Evolutionary conservation across 2,113 vertebrate species (phyloP).

Genomic region (Pimephales promelas): DNA sequence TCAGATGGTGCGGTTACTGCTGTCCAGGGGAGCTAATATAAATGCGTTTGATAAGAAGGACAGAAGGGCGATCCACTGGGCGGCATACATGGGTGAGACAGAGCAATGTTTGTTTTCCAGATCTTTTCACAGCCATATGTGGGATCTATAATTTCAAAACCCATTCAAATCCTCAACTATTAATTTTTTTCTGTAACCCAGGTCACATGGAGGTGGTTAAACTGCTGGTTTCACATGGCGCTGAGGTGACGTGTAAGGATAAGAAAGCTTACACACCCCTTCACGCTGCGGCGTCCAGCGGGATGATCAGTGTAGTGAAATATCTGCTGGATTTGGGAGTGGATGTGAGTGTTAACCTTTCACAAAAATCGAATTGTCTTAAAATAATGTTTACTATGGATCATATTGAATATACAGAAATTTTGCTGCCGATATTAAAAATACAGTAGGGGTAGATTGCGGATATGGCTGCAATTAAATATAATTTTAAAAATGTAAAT

Average conservation of each 20-base stretch:
- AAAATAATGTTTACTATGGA: background rate
- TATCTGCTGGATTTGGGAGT: conserved; percentile 95
- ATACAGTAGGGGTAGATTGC: no score
- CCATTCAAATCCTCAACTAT: background rate
- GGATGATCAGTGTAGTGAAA: conserved; percentile 96
- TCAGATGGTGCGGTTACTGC: conserved; percentile 95
- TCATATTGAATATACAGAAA: background rate
- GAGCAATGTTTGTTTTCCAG: background rate
- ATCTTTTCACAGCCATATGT: background rate
- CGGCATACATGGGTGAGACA: conserved; percentile 94
- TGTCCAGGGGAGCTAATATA: conserved; percentile 98
- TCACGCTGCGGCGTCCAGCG: conserved; percentile 93
- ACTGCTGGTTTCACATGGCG: conserved; percentile 89
- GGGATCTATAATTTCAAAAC: background rate
- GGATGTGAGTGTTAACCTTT: conserved; percentile 82
- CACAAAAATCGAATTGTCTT: background rate
- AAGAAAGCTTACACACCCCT: conserved; percentile 96
- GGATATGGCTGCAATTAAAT: no score
- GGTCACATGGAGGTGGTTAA: conserved; percentile 98
- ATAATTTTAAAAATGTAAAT: no score
- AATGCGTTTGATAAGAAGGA: conserved; percentile 99
- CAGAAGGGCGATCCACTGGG: conserved; percentile 98
- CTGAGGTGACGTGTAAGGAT: conserved; percentile 96
- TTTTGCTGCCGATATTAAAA: background rate
- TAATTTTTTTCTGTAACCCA: conserved; percentile 51